phyloP scores from a whole-genome alignment of 2,888 invertebrate species.

The Calephelis perditalis region DNA sequence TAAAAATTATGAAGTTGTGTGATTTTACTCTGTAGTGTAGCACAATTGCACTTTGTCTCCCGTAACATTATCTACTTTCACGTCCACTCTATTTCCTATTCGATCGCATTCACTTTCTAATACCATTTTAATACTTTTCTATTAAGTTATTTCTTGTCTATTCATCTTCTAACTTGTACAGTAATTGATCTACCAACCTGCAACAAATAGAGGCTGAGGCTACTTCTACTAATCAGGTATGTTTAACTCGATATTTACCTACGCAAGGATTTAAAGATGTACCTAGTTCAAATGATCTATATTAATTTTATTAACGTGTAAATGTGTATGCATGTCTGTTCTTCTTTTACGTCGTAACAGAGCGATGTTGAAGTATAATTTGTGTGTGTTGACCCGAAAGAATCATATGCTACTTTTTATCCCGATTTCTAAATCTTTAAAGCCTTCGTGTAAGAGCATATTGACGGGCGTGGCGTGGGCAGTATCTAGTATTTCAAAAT shows the following conservation, averaged over 20 bases:
- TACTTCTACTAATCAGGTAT: conserved; percentile 20
- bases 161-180: conserved; percentile 40
- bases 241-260: conserved; percentile 2
- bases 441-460: too few species aligned
- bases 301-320: too few species aligned
- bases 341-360: too few species aligned
- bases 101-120: conserved; percentile 55
- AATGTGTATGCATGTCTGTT: too few species aligned
- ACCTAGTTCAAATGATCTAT: too few species aligned
- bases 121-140: conserved; percentile 48
- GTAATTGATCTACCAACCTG: conserved; percentile 25
- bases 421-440: too few species aligned
- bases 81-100: conserved; percentile 46
- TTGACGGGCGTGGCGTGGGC: too few species aligned
- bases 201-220: conserved; percentile 15
- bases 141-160: conserved; percentile 38
- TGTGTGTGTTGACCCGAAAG: too few species aligned
- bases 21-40: conserved; percentile 49
- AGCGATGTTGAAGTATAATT: too few species aligned
- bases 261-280: not conserved
- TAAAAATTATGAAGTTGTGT: conserved; percentile 53
- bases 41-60: conserved; percentile 54
- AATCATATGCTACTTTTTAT: too few species aligned
- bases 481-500: too few species aligned
- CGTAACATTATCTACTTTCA: conserved; percentile 49